Evolutionary conservation across 2,888 invertebrate species (phyloP), one percentile per base, ranked within the genome.

Genomic region (Amorpha juglandis): DNA sequence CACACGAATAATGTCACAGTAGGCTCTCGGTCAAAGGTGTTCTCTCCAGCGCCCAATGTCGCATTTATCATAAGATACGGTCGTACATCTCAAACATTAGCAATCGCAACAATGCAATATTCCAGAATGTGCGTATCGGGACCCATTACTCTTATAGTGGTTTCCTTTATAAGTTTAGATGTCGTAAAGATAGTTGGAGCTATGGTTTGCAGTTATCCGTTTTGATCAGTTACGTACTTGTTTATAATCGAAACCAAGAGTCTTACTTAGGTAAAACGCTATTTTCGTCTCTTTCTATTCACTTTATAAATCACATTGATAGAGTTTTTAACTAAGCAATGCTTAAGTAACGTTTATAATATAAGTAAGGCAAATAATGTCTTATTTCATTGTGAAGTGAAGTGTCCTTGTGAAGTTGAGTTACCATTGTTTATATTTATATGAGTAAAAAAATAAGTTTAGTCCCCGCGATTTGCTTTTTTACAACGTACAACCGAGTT

Each of bases 81-180:
- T 71, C 78, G 74, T 78, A 78, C 77, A 84, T 85, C 80, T 81
- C 76, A 71, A 80, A 82, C 80, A 84, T 82, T 83, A 84, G 86
- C 82, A 81, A 80, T 75, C 74, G 78, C 82, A 82, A 87, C 86
- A 85, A 86, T 86, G 86, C 82, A 82, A 81, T 85, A 84, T 86
- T 83, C 83, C 82, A 83, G 84, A 87, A 87, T 86, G 85, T 84
- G 88, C 86, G 87, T 89, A 90, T 89, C 88, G 88, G 81, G 83
- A 70, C 74, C 89, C 88, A 90, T 91, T 87, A 89, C 83, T 90
- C 90, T 88, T 87, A 82, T 63, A 78, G 75, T 81, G 87, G 87
- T 89, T 89, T 87, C 87, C 89, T 89, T 89, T 88, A 89, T 86
- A 88, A 84, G 88, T 84, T 84, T 79, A 83, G 90, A 90, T 89